Conservation (phyloP, 2,797 vertebrate genomes). For the Gallirallus australis region DNA sequence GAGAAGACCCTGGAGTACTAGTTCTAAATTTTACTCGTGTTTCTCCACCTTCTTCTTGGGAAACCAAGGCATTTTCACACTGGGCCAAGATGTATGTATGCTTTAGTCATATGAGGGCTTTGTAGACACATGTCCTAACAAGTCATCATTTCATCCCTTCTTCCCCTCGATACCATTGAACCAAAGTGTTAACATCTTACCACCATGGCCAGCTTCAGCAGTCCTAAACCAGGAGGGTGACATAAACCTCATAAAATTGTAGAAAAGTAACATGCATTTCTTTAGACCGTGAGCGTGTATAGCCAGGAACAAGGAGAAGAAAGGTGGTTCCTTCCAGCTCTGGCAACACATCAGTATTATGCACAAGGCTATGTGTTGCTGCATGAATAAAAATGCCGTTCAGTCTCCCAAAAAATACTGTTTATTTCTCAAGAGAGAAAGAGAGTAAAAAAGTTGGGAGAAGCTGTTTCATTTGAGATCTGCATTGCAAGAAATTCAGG, state of each 20-base stretch:
- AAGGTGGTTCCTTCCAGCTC: neutral
- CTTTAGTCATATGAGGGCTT: neutral
- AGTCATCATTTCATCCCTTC: neutral
- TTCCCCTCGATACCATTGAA: neutral
- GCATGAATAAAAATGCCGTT: neutral
- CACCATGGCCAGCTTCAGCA: fast-evolving
- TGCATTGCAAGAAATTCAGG: neutral
- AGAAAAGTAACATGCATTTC: neutral
- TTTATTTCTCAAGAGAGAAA: neutral
- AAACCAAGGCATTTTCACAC: neutral
- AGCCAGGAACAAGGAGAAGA: neutral
- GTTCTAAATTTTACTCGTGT: neutral
- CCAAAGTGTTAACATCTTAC: neutral
- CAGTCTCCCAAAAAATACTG: neutral
- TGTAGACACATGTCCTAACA: neutral
- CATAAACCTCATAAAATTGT: neutral
- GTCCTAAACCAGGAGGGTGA: neutral
- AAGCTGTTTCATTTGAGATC: neutral
- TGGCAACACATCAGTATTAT: neutral
- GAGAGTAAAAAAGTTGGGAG: neutral
- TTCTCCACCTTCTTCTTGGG: neutral
- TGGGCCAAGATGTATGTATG: neutral
- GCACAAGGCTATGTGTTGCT: neutral
- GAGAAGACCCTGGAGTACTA: neutral
- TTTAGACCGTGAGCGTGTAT: neutral